These are phyloP conservation scores for Chrysolina americana DNA, from an alignment of 2,888 invertebrate genomes.

Conservation along the genomic window DNA sequence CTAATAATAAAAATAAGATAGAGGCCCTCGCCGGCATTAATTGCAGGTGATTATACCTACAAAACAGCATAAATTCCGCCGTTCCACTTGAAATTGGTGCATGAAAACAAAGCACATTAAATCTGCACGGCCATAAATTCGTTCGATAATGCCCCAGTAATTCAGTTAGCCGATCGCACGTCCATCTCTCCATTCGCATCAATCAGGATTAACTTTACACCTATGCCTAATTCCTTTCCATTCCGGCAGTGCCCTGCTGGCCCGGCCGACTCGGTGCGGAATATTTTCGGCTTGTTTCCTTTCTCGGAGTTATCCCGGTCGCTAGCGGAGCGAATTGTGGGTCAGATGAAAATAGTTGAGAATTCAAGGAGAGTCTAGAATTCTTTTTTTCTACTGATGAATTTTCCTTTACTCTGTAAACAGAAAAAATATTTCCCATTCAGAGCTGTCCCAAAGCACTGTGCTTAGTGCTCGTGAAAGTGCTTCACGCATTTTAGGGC, in stretches of 20 bases:
- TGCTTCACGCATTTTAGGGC: too few relatives aligned
- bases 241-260: neutral
- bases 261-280: neutral
- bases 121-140: conserved; percentile 66
- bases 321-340: neutral
- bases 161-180: conserved; percentile 67
- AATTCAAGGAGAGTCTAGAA: too few relatives aligned
- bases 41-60: conserved; percentile 56
- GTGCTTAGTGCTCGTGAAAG: too few relatives aligned
- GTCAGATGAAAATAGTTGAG: too few relatives aligned
- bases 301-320: neutral
- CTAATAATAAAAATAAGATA: conserved; percentile 43
- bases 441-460: too few relatives aligned
- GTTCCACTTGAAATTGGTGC: conserved; percentile 63
- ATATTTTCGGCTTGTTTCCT: conserved; percentile 14
- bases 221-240: conserved; percentile 51
- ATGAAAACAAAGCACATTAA: conserved; percentile 64
- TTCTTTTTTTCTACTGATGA: too few relatives aligned
- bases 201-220: conserved; percentile 67
- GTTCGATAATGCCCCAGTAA: conserved; percentile 65
- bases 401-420: too few relatives aligned
- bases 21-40: conserved; percentile 42
- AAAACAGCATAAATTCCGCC: conserved; percentile 62
- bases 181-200: conserved; percentile 65
- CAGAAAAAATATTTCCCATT: too few relatives aligned